Evolutionary conservation across 2,113 vertebrate species (phyloP).

Genomic region (Colius striatus): DNA sequence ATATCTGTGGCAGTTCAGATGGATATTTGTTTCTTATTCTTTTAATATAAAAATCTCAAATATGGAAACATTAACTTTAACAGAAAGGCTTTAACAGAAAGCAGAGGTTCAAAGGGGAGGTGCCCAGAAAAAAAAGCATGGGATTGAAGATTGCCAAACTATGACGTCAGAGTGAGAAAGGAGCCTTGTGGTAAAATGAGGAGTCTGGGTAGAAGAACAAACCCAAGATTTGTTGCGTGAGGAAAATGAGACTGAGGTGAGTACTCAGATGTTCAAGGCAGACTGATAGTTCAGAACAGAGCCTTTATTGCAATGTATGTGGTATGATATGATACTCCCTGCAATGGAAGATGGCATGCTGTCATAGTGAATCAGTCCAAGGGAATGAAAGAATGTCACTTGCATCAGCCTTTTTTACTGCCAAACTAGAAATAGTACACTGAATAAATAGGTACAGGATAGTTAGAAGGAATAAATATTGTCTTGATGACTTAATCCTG

Average conservation of each 20-base stretch:
- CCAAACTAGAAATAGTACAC: neutral
- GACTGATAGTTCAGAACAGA: neutral
- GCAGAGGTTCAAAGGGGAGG: neutral
- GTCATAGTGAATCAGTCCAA: neutral
- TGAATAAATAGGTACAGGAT: neutral
- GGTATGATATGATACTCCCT: neutral
- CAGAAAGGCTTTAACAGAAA: neutral
- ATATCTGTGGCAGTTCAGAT: neutral
- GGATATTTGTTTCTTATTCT: neutral
- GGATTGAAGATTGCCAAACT: neutral
- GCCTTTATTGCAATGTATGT: neutral
- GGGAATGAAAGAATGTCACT: neutral
- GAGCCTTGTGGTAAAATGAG: neutral
- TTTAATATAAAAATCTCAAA: neutral
- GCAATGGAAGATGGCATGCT: neutral
- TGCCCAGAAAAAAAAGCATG: neutral
- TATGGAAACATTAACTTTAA: no score
- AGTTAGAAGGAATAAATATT: neutral
- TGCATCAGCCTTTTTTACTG: neutral
- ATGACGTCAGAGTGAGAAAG: neutral
- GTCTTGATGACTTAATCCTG: neutral
- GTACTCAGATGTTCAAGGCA: neutral
- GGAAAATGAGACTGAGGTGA: neutral
- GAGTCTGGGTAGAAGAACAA: neutral
- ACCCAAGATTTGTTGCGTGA: neutral